A percentile compares a stretch with the other conserved stretches of the same genome.
These are phyloP conservation scores for Phyllopteryx taeniolatus DNA, from an alignment of 2,113 vertebrate genomes.

Conservation along the genomic window DNA sequence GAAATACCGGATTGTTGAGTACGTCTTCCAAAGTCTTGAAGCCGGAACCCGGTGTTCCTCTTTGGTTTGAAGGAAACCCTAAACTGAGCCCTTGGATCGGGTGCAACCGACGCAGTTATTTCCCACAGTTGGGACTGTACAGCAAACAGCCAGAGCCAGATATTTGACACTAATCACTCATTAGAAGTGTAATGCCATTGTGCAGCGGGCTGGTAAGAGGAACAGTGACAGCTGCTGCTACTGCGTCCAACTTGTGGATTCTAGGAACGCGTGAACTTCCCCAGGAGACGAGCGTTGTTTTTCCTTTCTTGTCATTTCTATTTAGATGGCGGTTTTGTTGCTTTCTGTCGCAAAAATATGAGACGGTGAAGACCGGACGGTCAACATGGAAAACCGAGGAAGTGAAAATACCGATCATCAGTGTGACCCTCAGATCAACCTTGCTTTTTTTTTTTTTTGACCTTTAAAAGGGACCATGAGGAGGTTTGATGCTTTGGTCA, in stretches of 20 bases:
- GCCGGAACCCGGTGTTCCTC: slow-evolving; percentile 47
- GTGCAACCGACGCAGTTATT: slow-evolving; percentile 63
- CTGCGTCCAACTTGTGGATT: slow-evolving; percentile 54
- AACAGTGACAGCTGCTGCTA: slow-evolving; percentile 70
- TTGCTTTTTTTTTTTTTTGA: neutral
- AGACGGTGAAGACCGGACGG: neutral
- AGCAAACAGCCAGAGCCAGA: slow-evolving; percentile 59
- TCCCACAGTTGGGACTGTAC: slow-evolving; percentile 69
- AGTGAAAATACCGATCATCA: neutral
- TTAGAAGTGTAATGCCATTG: slow-evolving; percentile 68
- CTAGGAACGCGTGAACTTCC: slow-evolving; percentile 46
- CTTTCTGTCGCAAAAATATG: slow-evolving; percentile 7
- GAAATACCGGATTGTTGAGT: slow-evolving; percentile 49
- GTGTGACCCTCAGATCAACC: neutral
- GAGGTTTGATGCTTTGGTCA: slow-evolving; percentile 34
- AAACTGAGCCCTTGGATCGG: slow-evolving; percentile 70
- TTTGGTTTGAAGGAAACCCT: slow-evolving; percentile 59
- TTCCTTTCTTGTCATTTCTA: slow-evolving; percentile 20
- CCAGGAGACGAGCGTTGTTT: slow-evolving; percentile 25
- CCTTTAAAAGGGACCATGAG: neutral
- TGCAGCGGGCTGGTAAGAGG: slow-evolving; percentile 44
- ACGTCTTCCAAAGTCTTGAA: slow-evolving; percentile 42
- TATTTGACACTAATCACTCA: slow-evolving; percentile 80
- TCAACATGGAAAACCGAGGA: neutral
- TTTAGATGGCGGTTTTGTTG: slow-evolving; percentile 7